Conservation (phyloP, 2,888 invertebrate genomes). For the Cosmia pyralina region DNA sequence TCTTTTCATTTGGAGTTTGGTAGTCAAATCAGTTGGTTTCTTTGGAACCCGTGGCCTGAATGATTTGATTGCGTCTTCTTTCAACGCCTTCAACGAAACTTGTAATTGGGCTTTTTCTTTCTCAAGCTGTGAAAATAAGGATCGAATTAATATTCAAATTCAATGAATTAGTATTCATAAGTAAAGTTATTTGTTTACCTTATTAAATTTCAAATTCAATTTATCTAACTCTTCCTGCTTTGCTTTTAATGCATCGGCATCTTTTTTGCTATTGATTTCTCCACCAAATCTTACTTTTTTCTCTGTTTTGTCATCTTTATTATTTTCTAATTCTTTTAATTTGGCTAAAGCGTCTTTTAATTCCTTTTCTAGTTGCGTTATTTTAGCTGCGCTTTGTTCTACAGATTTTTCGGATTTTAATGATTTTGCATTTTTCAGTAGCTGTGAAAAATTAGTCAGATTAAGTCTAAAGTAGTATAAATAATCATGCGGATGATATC, state of each 20-base stretch:
- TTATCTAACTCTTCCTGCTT: slow-evolving; percentile 89
- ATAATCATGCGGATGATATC: background rate
- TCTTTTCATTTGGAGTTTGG: slow-evolving; percentile 93
- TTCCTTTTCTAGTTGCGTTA: slow-evolving; percentile 91
- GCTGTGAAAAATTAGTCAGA: slow-evolving; percentile 67
- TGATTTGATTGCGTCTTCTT: slow-evolving; percentile 91
- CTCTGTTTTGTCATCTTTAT: slow-evolving; percentile 87
- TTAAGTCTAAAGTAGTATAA: background rate
- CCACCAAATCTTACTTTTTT: slow-evolving; percentile 87
- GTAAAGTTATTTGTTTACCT: slow-evolving; percentile 70
- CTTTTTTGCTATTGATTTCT: slow-evolving; percentile 83
- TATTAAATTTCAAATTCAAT: slow-evolving; percentile 88
- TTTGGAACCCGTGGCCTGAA: slow-evolving; percentile 93
- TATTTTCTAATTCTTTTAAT: slow-evolving; percentile 89
- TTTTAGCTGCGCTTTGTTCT: slow-evolving; percentile 91
- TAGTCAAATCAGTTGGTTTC: slow-evolving; percentile 93
- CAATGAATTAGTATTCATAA: background rate
- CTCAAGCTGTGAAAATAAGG: slow-evolving; percentile 84
- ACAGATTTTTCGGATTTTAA: slow-evolving; percentile 88
- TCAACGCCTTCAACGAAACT: slow-evolving; percentile 91
- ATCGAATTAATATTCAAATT: background rate
- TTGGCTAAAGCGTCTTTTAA: slow-evolving; percentile 90
- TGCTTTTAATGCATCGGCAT: slow-evolving; percentile 82
- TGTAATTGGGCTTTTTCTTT: slow-evolving; percentile 92
- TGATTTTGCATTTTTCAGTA: slow-evolving; percentile 89